These are phyloP conservation scores for Dendrocincla fuliginosa DNA, from an alignment of 2,797 vertebrate species.

Conservation along the genomic window DNA sequence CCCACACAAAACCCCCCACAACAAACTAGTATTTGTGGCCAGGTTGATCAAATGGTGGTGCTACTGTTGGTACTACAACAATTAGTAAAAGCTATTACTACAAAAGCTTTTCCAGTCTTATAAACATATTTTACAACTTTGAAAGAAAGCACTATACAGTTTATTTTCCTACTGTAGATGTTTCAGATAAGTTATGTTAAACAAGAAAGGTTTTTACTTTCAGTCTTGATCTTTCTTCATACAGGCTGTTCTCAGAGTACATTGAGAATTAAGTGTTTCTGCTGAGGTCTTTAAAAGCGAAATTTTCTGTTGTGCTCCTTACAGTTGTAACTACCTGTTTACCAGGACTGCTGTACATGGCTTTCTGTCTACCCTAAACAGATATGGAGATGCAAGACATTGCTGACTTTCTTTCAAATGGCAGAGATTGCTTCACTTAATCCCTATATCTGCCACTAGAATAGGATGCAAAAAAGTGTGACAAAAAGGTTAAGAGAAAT, in stretches of 20 bases:
- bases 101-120: background rate
- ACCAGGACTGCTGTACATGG: fast-evolving
- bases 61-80: background rate
- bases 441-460: background rate
- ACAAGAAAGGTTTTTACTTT: background rate
- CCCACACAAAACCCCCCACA: no score
- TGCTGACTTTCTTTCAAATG: background rate
- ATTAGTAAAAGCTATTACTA: background rate
- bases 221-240: background rate
- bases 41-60: background rate
- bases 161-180: background rate
- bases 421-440: background rate
- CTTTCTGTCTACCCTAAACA: background rate
- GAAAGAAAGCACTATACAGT: background rate
- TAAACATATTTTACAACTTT: background rate
- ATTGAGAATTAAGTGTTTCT: background rate
- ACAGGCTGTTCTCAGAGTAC: background rate
- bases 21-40: background rate
- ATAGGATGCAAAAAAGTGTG: background rate
- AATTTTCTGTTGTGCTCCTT: background rate
- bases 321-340: background rate
- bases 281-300: background rate
- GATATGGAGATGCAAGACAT: background rate
- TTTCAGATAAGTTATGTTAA: background rate
- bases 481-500: background rate